Evolutionary conservation across 2,113 vertebrate genomes (phyloP).

Genomic region (Hyperoodon ampullatus): DNA sequence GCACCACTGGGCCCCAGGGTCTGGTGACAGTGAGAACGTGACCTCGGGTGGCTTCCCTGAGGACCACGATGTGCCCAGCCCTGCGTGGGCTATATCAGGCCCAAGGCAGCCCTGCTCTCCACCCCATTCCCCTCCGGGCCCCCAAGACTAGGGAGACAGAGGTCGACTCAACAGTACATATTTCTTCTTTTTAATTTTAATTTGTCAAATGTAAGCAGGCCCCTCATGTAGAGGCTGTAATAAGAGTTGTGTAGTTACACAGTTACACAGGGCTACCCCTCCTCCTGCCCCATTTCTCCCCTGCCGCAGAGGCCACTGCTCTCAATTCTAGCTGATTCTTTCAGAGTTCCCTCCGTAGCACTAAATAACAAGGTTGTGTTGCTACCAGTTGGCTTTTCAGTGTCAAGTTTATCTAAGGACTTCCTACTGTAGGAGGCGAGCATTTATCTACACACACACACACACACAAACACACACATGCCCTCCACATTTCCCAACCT

Average conservation of each 20-base stretch:
- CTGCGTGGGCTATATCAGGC: not conserved
- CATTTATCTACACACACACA: not conserved
- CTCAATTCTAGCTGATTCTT: not conserved
- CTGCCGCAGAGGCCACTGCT: not conserved
- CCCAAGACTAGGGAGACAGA: not conserved
- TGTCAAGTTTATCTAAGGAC: not conserved
- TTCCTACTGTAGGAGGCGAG: not conserved
- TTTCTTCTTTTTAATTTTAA: not conserved
- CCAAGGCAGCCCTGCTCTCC: not conserved
- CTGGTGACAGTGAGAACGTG: accelerated
- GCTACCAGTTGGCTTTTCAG: not conserved
- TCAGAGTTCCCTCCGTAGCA: not conserved
- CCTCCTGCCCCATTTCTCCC: not conserved
- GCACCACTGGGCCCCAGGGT: not conserved
- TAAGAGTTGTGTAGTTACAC: not conserved
- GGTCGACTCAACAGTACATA: not conserved
- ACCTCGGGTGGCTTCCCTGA: not conserved
- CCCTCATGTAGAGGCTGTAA: not conserved
- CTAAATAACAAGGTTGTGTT: not conserved
- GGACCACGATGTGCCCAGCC: not conserved
- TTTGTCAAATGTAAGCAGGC: not conserved
- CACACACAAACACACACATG: not conserved
- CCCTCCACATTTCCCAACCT: not conserved
- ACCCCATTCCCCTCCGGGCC: not conserved
- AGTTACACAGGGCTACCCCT: not conserved